phyloP scores from a whole-genome alignment of 2,113 vertebrate species.

The Phylloscopus trochiloides region DNA sequence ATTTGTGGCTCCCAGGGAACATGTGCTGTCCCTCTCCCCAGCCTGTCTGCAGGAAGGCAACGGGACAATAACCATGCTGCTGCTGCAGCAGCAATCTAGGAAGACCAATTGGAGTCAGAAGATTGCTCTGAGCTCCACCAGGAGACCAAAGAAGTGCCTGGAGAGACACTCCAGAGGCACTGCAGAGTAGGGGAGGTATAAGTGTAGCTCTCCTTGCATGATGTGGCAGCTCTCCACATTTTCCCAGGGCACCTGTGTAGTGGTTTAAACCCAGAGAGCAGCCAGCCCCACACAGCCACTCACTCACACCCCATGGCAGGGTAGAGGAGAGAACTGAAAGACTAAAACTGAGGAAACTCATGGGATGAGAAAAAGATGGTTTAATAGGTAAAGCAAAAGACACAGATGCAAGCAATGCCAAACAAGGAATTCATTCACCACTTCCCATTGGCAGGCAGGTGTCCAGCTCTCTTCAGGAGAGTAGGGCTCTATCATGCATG shows the following conservation, averaged over 20 bases:
- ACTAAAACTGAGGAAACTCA: background rate
- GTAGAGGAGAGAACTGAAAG: background rate
- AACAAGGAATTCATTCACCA: background rate
- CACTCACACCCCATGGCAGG: accelerated
- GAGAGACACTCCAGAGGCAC: background rate
- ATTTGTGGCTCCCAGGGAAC: background rate
- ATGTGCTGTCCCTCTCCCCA: accelerated
- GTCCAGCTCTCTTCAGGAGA: background rate
- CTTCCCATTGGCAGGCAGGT: background rate
- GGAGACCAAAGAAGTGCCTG: background rate
- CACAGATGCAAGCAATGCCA: background rate
- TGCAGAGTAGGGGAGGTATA: background rate
- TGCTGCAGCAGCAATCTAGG: background rate
- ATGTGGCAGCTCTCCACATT: background rate
- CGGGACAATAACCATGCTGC: background rate
- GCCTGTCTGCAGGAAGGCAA: background rate
- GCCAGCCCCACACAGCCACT: background rate
- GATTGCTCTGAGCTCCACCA: background rate
- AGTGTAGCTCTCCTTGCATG: background rate
- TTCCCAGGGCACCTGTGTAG: accelerated
- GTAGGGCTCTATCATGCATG: accelerated
- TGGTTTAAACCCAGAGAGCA: background rate
- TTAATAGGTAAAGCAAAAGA: background rate
- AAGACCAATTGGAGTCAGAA: background rate
- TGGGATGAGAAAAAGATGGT: background rate